Conservation (phyloP, 2,797 vertebrate genomes). For the Geotrypetes seraphini region DNA sequence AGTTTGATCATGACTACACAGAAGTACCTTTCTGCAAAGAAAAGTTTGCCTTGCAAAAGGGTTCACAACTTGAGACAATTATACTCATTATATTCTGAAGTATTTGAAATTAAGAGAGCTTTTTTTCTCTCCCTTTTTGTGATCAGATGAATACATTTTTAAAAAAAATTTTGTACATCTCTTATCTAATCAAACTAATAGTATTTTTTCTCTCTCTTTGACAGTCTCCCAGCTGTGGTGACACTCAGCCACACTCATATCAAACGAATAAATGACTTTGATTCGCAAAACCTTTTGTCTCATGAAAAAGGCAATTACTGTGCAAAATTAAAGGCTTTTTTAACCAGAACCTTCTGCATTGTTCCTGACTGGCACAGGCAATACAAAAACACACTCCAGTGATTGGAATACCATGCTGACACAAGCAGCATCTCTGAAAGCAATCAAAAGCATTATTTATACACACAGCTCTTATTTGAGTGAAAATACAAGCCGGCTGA, state of each 20-base stretch:
- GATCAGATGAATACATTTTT: no score
- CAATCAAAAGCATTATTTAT: constrained; percentile 41
- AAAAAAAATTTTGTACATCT: not conserved
- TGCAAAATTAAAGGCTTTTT: constrained; percentile 44
- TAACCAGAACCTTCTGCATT: constrained; percentile 43
- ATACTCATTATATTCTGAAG: constrained; percentile 5
- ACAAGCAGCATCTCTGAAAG: constrained; percentile 26
- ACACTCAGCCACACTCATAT: constrained; percentile 41
- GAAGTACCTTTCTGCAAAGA: not conserved
- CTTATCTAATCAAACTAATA: constrained; percentile 32
- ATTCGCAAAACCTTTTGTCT: constrained; percentile 47
- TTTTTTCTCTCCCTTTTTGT: no score
- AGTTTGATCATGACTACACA: constrained; percentile 1
- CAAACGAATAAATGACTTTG: constrained; percentile 44
- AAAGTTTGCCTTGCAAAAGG: constrained; percentile 3
- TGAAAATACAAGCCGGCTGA: constrained; percentile 24
- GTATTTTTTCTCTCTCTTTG: constrained; percentile 23
- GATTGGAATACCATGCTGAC: constrained; percentile 18
- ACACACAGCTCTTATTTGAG: constrained; percentile 12
- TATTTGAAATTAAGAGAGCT: constrained; percentile 7
- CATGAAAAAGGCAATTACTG: constrained; percentile 57
- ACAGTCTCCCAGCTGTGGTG: constrained; percentile 40
- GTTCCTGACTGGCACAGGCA: constrained; percentile 37
- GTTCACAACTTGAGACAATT: constrained; percentile 4
- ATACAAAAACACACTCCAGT: constrained; percentile 25